phyloP scores from a whole-genome alignment of 2,888 invertebrate species.

The Trypoxylon attenuatum region DNA sequence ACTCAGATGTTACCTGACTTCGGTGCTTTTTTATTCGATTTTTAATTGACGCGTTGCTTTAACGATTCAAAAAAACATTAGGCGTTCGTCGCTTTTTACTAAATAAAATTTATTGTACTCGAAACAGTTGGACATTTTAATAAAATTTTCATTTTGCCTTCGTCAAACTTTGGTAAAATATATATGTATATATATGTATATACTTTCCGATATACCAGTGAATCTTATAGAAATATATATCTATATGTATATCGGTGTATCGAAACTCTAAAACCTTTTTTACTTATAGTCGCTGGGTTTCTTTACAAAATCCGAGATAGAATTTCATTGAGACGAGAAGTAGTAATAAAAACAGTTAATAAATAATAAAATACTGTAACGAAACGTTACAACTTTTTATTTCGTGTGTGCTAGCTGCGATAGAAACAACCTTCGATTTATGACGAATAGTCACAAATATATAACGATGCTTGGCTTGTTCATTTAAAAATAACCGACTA shows the following conservation, averaged over 20 bases:
- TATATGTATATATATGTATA: too few relatives aligned
- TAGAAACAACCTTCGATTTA: conserved; percentile 51
- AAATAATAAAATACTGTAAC: conserved; percentile 41
- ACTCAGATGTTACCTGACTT: too few relatives aligned
- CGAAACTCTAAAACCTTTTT: conserved; percentile 22
- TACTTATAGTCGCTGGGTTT: too few relatives aligned
- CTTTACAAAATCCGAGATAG: too few relatives aligned
- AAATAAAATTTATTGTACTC: conserved; percentile 56
- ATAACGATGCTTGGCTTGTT: conserved; percentile 23
- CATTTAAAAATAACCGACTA: conserved; percentile 49
- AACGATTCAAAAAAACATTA: background rate
- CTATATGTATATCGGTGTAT: conserved; percentile 17
- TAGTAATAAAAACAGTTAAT: conserved; percentile 44
- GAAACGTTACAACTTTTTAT: conserved; percentile 31
- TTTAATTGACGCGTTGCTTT: background rate
- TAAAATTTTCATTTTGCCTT: conserved; percentile 58
- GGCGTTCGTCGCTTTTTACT: conserved; percentile 34
- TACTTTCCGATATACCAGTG: conserved; percentile 41
- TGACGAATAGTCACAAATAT: conserved; percentile 17
- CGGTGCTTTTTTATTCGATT: background rate
- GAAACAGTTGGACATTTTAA: conserved; percentile 53
- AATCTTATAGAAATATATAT: conserved; percentile 40
- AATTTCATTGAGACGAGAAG: too few relatives aligned
- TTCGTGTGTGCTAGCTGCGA: conserved; percentile 52
- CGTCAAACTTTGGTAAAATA: conserved; percentile 68